Evolutionary conservation across 2,888 invertebrate species (phyloP), one percentile per base, ranked within the genome.

Genomic region (Sinodicranocentrus sp.): DNA sequence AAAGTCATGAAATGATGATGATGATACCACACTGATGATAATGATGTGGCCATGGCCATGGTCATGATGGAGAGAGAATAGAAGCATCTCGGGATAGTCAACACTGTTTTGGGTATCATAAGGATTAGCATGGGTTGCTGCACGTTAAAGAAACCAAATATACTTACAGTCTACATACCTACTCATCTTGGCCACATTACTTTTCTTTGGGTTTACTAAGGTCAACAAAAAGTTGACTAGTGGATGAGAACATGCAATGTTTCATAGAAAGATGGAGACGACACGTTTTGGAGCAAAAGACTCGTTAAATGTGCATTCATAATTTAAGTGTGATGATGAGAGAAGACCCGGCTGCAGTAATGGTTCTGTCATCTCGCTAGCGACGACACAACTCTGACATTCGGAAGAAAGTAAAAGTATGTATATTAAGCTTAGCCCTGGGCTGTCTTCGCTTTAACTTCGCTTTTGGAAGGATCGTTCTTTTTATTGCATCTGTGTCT

Each of bases 251-350:
- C 15, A 15, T 6, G n/a, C 48, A n/a, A n/a, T 39, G 39, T 13
- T 39, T 6, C 39, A 21, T 23, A 48, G n/a, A 10, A 5, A 48
- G 15, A 10, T n/a, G 15, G 48, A 48, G n/a, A n/a, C n/a, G n/a
- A n/a, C n/a, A n/a, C 33, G 3, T 3, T 10, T 33, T 33, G 33
- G 10, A 48, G 48, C 8, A n/a, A 48, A 48, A 23, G 57, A n/a
- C 65, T 80, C 26, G 43, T 59, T 67, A 77, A 79, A 72, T 65
- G 79, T 80, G 73, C 80, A 80, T 80, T 73, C 59, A 80, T 80
- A 73, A 80, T 80, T 80, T 48, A 80, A 67, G 48, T 52, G 25
- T 25, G 71, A 39, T 72, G 80, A 80, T 71, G 61, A 44, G 48
- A 52, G 43, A 43, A 75, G 54, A 17, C 25, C 52, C 17, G 26